These are phyloP conservation scores for Ciconia boyciana DNA, from an alignment of 2,113 vertebrate species.

Conservation along the genomic window DNA sequence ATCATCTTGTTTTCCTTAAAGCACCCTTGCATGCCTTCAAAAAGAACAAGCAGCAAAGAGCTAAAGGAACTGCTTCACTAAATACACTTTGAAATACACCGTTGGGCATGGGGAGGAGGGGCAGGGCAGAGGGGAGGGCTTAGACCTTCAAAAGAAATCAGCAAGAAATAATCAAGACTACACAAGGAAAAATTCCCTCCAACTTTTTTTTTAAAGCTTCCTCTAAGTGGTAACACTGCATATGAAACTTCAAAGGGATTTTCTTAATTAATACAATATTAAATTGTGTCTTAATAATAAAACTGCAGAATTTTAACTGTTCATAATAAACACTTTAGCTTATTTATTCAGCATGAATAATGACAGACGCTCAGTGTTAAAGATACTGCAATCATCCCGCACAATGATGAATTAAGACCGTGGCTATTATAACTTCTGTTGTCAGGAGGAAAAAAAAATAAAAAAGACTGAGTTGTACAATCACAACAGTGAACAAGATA, in stretches of 20 bases:
- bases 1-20: background rate
- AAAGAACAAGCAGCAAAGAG: background rate
- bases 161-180: background rate
- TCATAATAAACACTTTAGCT: constrained; percentile 21
- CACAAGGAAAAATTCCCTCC: background rate
- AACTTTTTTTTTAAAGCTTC: background rate
- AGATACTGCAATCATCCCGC: background rate
- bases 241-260: background rate
- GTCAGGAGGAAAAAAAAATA: background rate
- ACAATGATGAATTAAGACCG: background rate
- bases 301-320: background rate
- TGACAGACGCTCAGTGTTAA: background rate
- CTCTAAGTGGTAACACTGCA: background rate
- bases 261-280: constrained; percentile 24
- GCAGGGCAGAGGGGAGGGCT: background rate
- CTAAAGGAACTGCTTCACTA: background rate
- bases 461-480: background rate
- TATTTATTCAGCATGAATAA: constrained; percentile 36
- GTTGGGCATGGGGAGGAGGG: background rate
- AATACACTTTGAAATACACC: background rate
- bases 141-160: background rate
- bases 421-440: background rate
- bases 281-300: constrained; percentile 10
- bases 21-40: background rate
- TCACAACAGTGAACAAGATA: background rate